phyloP scores from a whole-genome alignment of 2,888 invertebrate species.

The Alcis repandata region DNA sequence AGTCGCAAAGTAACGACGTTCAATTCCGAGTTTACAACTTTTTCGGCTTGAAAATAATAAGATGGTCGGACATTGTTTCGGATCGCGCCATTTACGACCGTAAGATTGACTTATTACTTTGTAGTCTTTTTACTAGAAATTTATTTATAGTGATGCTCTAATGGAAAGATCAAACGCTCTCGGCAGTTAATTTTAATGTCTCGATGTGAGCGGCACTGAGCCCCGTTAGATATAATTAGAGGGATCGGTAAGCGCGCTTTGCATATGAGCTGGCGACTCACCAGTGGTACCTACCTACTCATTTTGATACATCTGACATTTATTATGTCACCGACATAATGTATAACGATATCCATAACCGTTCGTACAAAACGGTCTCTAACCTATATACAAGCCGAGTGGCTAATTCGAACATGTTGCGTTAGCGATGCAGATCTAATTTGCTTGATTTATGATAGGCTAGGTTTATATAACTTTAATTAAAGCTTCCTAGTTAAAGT shows the following conservation, averaged over 20 bases:
- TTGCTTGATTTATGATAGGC: conserved; percentile 30
- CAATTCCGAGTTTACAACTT: conserved; percentile 53
- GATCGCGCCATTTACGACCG: conserved; percentile 56
- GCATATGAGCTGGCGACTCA: conserved; percentile 60
- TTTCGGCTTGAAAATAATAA: conserved; percentile 44
- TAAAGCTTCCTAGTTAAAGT: conserved; percentile 25
- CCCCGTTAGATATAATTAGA: conserved; percentile 84
- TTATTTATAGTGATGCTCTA: conserved; percentile 81
- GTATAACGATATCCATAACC: not conserved
- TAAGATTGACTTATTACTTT: conserved; percentile 74
- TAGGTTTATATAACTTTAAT: conserved; percentile 16
- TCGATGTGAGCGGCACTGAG: conserved; percentile 77
- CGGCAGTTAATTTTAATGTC: conserved; percentile 85
- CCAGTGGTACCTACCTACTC: conserved; percentile 61
- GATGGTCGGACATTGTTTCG: conserved; percentile 60
- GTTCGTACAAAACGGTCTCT: not conserved
- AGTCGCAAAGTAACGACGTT: conserved; percentile 52
- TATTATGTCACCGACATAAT: conserved; percentile 71
- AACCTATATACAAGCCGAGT: conserved; percentile 26
- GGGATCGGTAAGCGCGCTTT: conserved; percentile 71
- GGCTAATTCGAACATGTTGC: conserved; percentile 46
- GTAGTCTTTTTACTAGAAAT: conserved; percentile 73
- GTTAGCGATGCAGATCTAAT: conserved; percentile 23
- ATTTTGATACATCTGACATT: conserved; percentile 80
- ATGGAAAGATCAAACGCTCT: conserved; percentile 85